Percentiles rank a stretch among this genome's conserved stretches.
These are phyloP conservation scores for Rhagonycha fulva DNA, from an alignment of 2,888 invertebrate genomes.

Conservation along the genomic window DNA sequence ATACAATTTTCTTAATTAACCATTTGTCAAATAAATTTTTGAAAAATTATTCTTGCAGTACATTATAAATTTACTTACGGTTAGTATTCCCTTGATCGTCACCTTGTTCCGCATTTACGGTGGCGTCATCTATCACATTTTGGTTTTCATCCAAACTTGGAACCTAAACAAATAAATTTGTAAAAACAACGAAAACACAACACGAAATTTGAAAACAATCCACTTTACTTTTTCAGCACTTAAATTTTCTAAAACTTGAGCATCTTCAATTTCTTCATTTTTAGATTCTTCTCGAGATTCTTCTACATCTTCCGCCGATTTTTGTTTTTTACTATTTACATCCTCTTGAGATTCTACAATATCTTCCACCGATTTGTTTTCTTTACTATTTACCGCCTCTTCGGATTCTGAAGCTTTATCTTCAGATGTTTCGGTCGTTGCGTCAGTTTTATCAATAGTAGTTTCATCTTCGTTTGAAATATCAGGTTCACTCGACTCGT, in stretches of 20 bases:
- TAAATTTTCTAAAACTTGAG: slow-evolving; percentile 11
- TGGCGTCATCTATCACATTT: slow-evolving; percentile 4
- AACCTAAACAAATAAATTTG: neutral
- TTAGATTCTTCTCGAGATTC: neutral
- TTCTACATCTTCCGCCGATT: neutral
- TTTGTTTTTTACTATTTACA: neutral
- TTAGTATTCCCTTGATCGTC: slow-evolving; percentile 47
- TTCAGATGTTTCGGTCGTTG: neutral
- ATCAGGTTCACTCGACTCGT: slow-evolving; percentile 43
- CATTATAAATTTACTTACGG: slow-evolving; percentile 39
- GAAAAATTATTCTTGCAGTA: neutral
- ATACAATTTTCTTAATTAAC: slow-evolving; percentile 3
- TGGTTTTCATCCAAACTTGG: neutral
- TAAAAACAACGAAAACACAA: neutral
- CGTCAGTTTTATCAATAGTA: neutral
- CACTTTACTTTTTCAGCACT: neutral
- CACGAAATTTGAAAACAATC: neutral
- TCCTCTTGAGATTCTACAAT: neutral
- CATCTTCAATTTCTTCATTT: slow-evolving; percentile 9
- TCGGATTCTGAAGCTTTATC: neutral
- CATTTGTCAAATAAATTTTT: slow-evolving; percentile 24
- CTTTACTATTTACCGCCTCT: neutral
- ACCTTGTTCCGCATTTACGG: slow-evolving; percentile 18
- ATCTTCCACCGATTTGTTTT: neutral
- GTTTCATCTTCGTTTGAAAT: slow-evolving; percentile 40